These are phyloP conservation scores for Geotrupes spiniger DNA, from an alignment of 2,888 invertebrate species.

Conservation along the genomic window DNA sequence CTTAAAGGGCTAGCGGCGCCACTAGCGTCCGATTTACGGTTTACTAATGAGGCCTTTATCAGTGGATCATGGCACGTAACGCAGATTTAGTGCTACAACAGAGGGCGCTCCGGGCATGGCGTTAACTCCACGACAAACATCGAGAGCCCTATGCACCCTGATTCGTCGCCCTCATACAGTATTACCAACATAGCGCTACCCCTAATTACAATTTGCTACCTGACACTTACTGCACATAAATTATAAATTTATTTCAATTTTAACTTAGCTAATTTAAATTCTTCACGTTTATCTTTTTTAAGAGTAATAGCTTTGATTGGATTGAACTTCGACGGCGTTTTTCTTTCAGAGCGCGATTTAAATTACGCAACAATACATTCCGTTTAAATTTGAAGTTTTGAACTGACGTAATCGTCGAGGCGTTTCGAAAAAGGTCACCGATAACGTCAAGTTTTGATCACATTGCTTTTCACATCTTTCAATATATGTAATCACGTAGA, in stretches of 20 bases:
- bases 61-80: conserved; percentile 51
- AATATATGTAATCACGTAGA: too few relatives aligned
- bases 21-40: conserved; percentile 50
- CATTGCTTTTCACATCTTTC: too few relatives aligned
- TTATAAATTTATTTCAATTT: conserved; percentile 23
- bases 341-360: too few relatives aligned
- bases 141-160: conserved; percentile 15
- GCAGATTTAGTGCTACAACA: conserved; percentile 50
- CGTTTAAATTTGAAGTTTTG: too few relatives aligned
- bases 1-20: conserved; percentile 33
- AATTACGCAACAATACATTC: too few relatives aligned
- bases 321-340: too few relatives aligned
- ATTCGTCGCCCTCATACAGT: conserved; percentile 9
- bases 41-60: conserved; percentile 55
- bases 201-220: conserved; percentile 15
- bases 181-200: conserved; percentile 10
- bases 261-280: conserved; percentile 7
- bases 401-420: too few relatives aligned
- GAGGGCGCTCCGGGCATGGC: conserved; percentile 30
- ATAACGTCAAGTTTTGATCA: too few relatives aligned
- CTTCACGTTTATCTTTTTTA: too few relatives aligned
- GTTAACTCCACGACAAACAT: conserved; percentile 45
- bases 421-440: too few relatives aligned
- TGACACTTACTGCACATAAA: conserved; percentile 20
- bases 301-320: too few relatives aligned